phyloP scores from a whole-genome alignment of 2,113 vertebrate genomes.

The Petaurus breviceps region DNA sequence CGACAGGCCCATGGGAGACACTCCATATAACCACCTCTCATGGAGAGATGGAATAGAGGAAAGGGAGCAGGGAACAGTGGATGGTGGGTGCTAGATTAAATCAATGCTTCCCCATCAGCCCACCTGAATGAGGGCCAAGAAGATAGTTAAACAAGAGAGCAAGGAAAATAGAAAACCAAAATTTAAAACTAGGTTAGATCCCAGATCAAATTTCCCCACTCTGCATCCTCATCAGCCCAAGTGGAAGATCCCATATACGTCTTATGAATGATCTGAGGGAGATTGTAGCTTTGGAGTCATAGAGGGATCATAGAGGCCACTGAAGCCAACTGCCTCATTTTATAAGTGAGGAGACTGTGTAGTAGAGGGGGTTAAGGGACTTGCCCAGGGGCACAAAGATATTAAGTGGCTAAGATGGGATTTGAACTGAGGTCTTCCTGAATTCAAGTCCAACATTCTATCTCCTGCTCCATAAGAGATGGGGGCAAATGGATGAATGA shows the following conservation, averaged over 20 bases:
- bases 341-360: neutral
- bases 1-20: neutral
- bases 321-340: neutral
- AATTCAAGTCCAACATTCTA: neutral
- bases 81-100: neutral
- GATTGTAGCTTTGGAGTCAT: neutral
- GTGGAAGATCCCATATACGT: neutral
- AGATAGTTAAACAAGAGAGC: too few species aligned
- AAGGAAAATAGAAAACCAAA: neutral
- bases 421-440: neutral
- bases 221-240: neutral
- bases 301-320: neutral
- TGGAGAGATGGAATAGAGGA: neutral
- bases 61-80: neutral
- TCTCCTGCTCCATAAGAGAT: neutral
- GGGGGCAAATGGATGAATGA: neutral
- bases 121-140: neutral
- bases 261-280: neutral
- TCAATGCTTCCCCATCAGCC: neutral
- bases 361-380: neutral
- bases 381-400: neutral
- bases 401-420: neutral
- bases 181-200: neutral
- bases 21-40: neutral
- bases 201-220: neutral